Conservation (phyloP, 2,113 vertebrate genomes). For the Oreamnos americanus region DNA sequence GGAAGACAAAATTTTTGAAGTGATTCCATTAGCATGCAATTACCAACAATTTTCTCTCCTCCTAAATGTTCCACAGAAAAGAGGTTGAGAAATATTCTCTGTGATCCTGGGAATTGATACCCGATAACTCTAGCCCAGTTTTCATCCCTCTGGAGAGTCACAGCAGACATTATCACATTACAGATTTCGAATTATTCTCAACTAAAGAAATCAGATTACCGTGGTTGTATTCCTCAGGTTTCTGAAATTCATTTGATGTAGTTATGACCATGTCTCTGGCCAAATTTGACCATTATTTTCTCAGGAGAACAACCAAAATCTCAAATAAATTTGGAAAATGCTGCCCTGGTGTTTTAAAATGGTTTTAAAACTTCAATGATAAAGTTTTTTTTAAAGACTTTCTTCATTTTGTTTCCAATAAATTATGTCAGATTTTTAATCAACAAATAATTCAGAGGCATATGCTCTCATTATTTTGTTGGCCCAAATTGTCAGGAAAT, state of each 20-base stretch:
- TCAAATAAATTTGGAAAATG: background rate
- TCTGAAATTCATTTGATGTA: background rate
- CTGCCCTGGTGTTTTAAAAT: background rate
- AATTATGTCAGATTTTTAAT: background rate
- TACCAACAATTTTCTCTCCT: background rate
- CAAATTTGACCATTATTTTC: background rate
- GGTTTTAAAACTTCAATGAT: background rate
- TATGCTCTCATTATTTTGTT: background rate
- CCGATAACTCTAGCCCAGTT: background rate
- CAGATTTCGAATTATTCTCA: background rate
- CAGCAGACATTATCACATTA: background rate
- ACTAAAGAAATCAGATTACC: background rate
- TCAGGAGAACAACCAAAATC: background rate
- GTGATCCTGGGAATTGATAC: background rate
- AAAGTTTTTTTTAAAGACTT: background rate
- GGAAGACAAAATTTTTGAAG: background rate
- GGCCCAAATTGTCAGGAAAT: background rate
- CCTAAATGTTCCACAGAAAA: background rate
- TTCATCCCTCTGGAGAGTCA: background rate
- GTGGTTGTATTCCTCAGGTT: background rate
- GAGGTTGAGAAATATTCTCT: background rate
- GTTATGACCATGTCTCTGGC: background rate
- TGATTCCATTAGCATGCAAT: background rate
- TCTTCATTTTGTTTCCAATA: background rate
- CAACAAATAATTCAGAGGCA: background rate